phyloP scores from a whole-genome alignment of 23 tunicate genomes.

The Trididemnum clinides region DNA sequence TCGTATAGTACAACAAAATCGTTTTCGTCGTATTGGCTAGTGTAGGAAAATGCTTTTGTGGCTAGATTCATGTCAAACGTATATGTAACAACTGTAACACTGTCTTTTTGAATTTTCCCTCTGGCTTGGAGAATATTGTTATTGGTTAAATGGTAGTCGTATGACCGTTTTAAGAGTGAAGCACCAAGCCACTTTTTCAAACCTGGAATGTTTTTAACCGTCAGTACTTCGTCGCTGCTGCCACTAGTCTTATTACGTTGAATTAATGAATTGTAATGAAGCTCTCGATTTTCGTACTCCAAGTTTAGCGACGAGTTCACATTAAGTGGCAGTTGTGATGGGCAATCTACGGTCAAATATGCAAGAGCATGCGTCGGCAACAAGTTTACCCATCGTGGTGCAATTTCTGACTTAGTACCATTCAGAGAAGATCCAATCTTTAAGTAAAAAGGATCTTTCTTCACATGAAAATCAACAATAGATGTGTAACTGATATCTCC shows the following conservation, averaged over 20 bases:
- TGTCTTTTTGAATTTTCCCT: background rate
- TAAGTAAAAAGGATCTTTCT: background rate
- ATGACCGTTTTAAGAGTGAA: background rate
- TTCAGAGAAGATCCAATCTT: background rate
- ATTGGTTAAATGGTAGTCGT: background rate
- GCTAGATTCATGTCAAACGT: background rate
- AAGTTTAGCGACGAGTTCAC: background rate
- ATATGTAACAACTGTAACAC: background rate
- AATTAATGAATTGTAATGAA: background rate
- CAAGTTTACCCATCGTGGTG: background rate
- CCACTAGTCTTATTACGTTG: background rate
- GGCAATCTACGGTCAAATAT: background rate
- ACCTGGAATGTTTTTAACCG: background rate
- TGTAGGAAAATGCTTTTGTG: conserved; percentile 11
- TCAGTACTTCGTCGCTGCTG: background rate
- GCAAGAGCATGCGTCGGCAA: background rate
- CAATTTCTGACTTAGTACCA: background rate
- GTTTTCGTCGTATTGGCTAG: background rate
- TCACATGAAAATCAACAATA: background rate
- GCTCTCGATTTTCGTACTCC: background rate
- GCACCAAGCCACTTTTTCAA: background rate
- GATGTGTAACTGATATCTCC: background rate
- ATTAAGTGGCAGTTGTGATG: background rate
- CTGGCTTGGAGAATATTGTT: background rate
- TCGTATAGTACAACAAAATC: conserved; percentile 27